Base-by-base conservation (phyloP, 1,140 invertebrate species). In the Lethocerus indicus region DNA sequence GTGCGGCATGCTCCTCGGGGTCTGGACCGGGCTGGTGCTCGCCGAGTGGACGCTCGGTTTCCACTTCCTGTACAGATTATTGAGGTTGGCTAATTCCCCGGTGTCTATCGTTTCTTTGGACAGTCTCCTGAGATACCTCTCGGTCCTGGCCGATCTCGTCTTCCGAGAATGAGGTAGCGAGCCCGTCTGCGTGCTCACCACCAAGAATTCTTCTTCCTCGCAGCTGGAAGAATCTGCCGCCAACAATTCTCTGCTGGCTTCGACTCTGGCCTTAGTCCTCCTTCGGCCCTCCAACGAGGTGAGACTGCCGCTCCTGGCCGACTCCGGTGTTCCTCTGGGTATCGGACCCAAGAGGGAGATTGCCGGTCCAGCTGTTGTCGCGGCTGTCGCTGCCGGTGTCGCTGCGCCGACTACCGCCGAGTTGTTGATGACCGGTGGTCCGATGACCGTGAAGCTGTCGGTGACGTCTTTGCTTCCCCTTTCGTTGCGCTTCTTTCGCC, bases 21-120 rank as follows among this genome's bases (percentile, higher is more conserved):
- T 58, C 49, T 58, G 53, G 14, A 53, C 52, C 3, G 59, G 57
- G 46, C 57, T 59, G 1, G 60, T 59, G 28, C 60, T 62, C 5
- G 58, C 58, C 5, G 60, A 58, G 13, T 48, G 49, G 0, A 52
- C 49, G n/a, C n/a, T n/a, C n/a, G n/a, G n/a, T n/a, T n/a, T n/a
- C n/a, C n/a, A n/a, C n/a, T n/a, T n/a, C n/a, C n/a, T n/a, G n/a
- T n/a, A n/a, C n/a, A n/a, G n/a, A n/a, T n/a, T n/a, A n/a, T n/a
- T n/a, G n/a, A n/a, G n/a, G n/a, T n/a, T n/a, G n/a, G n/a, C n/a
- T n/a, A n/a, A n/a, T n/a, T n/a, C n/a, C n/a, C n/a, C n/a, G n/a
- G n/a, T n/a, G n/a, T n/a, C n/a, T n/a, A n/a, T n/a, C n/a, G 80
- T 78, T 50, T 83, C 81, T 29, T 74, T 69, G 3, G 78, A 82